These are phyloP conservation scores for Euura lappo DNA, from an alignment of 1,140 invertebrate genomes.

Conservation along the genomic window DNA sequence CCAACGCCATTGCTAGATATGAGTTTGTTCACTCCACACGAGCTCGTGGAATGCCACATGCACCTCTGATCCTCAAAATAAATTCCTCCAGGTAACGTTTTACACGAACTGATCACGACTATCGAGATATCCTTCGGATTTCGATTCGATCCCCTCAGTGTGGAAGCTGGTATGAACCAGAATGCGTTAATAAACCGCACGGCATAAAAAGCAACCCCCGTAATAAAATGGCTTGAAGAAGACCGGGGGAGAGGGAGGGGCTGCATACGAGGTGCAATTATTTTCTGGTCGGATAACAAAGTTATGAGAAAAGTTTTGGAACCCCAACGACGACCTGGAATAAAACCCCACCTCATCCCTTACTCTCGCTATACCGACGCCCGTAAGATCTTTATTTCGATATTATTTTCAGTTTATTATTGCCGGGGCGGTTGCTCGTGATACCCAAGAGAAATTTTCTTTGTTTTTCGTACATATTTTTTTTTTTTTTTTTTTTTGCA, in stretches of 20 bases:
- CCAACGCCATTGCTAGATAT: neutral
- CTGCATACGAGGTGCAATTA: constrained; percentile 3
- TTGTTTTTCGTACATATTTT: neutral
- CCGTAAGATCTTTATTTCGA: constrained; percentile 8
- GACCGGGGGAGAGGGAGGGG: neutral
- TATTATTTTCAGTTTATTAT: constrained; percentile 13
- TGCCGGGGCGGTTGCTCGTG: neutral
- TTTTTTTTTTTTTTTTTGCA: too few relatives aligned
- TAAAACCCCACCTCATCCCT: too few relatives aligned
- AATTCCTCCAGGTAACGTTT: too few relatives aligned
- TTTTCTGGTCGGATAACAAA: constrained; percentile 5
- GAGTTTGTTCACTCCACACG: constrained; percentile 19
- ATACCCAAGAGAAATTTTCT: neutral
- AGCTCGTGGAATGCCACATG: neutral
- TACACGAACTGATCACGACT: too few relatives aligned
- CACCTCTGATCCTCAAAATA: too few relatives aligned
- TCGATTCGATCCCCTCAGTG: too few relatives aligned
- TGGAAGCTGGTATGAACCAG: neutral
- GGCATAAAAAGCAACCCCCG: neutral
- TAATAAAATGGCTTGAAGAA: neutral
- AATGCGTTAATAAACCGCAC: neutral
- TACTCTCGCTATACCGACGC: neutral
- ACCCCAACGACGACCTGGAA: too few relatives aligned
- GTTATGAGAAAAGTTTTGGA: neutral
- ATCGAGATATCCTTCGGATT: too few relatives aligned